phyloP scores from a whole-genome alignment of 2,113 vertebrate genomes.

The Deroptyus accipitrinus region DNA sequence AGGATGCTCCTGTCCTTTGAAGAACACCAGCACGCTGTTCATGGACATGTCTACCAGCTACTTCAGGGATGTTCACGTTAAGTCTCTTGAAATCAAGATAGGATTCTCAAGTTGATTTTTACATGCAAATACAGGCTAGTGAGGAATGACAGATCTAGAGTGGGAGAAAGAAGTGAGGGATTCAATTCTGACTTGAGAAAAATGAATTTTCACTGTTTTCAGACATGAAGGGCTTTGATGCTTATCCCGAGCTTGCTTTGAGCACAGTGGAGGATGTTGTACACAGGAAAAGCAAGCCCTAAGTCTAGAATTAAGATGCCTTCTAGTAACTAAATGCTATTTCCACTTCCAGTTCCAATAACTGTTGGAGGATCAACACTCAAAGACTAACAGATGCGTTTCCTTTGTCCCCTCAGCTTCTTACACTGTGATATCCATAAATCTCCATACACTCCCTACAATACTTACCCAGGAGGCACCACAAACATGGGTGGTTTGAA shows the following conservation, averaged over 20 bases:
- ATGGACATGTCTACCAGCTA: neutral
- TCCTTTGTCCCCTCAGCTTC: neutral
- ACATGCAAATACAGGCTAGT: accelerated
- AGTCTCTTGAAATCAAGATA: neutral
- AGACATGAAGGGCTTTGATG: neutral
- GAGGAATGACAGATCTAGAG: accelerated
- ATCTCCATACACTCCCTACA: accelerated
- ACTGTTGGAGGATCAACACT: accelerated
- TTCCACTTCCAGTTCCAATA: neutral
- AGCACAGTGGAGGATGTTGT: neutral
- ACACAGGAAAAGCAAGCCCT: neutral
- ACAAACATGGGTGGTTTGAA: neutral
- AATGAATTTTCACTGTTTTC: accelerated
- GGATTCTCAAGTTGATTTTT: neutral
- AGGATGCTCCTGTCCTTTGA: neutral
- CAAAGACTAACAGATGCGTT: neutral
- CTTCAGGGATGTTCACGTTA: accelerated
- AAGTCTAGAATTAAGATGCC: neutral
- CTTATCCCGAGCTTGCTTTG: neutral
- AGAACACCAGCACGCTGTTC: accelerated
- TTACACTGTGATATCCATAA: neutral
- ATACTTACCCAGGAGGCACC: neutral
- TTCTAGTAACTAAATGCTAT: neutral
- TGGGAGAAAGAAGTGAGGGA: neutral
- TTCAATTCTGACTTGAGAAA: neutral